These are phyloP conservation scores for Parauchenoglanis punctatus DNA, from an alignment of 2,797 vertebrate genomes.

Conservation along the genomic window DNA sequence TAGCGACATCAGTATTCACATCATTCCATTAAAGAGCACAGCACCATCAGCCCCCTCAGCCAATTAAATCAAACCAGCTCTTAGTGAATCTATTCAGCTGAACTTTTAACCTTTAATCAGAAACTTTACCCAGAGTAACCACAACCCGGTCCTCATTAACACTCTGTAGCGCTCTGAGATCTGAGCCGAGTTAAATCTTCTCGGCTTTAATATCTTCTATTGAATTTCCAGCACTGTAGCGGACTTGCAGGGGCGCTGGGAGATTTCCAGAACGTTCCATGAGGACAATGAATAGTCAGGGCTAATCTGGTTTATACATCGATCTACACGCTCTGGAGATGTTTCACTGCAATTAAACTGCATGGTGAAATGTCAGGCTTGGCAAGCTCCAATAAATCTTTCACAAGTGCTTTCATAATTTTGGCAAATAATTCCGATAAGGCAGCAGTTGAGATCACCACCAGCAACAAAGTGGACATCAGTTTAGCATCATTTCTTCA, in stretches of 20 bases:
- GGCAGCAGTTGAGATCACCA: neutral
- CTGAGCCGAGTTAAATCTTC: neutral
- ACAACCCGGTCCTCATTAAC: neutral
- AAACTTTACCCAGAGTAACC: conserved; percentile 2
- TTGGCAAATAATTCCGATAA: neutral
- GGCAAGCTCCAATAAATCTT: conserved; percentile 29
- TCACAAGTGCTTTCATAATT: conserved; percentile 1
- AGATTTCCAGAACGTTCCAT: conserved; percentile 5
- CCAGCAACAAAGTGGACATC: neutral
- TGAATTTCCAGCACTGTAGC: conserved; percentile 22
- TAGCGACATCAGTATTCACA: neutral
- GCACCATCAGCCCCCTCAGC: neutral
- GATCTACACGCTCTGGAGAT: conserved; percentile 16
- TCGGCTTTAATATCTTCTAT: conserved; percentile 26
- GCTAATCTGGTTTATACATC: conserved; percentile 13
- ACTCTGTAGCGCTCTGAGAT: neutral
- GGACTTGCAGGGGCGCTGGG: neutral
- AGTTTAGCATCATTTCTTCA: neutral
- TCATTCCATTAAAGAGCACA: neutral
- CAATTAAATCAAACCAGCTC: neutral
- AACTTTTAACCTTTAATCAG: conserved; percentile 22
- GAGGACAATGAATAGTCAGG: neutral
- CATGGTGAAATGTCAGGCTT: neutral
- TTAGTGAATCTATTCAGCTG: neutral
- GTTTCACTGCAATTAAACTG: conserved; percentile 12